phyloP scores from a whole-genome alignment of 2,113 vertebrate species.

The Sula dactylatra region DNA sequence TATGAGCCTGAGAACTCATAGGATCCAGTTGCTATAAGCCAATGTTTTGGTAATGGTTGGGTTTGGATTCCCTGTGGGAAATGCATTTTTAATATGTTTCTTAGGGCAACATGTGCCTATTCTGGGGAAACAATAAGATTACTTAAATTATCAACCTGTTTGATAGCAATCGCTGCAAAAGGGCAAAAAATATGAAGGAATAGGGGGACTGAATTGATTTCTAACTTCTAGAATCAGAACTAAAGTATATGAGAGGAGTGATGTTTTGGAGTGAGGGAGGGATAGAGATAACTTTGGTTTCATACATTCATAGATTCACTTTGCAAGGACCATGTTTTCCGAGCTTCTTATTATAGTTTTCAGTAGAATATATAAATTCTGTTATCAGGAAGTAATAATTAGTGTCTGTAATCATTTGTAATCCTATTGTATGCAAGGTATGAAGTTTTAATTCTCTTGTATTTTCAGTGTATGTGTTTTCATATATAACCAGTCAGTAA shows the following conservation, averaged over 20 bases:
- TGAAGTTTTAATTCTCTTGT: background rate
- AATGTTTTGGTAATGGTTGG: background rate
- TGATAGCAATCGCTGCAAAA: background rate
- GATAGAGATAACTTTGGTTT: background rate
- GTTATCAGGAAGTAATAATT: background rate
- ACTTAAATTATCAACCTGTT: background rate
- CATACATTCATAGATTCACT: background rate
- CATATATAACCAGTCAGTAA: background rate
- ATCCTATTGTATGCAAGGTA: accelerated
- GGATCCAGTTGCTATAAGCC: background rate
- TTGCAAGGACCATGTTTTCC: background rate
- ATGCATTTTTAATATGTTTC: background rate
- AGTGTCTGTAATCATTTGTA: background rate
- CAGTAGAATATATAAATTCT: background rate
- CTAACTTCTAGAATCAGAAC: background rate
- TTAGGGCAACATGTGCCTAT: accelerated
- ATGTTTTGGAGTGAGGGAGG: background rate
- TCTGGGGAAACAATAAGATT: background rate
- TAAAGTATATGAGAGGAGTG: background rate
- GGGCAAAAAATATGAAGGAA: background rate
- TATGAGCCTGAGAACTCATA: background rate
- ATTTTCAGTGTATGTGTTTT: background rate
- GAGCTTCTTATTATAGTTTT: background rate
- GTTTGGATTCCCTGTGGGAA: background rate
- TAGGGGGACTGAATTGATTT: background rate